Evolutionary conservation across 2,113 vertebrate species (phyloP).

Genomic region (Alethe castanea): DNA sequence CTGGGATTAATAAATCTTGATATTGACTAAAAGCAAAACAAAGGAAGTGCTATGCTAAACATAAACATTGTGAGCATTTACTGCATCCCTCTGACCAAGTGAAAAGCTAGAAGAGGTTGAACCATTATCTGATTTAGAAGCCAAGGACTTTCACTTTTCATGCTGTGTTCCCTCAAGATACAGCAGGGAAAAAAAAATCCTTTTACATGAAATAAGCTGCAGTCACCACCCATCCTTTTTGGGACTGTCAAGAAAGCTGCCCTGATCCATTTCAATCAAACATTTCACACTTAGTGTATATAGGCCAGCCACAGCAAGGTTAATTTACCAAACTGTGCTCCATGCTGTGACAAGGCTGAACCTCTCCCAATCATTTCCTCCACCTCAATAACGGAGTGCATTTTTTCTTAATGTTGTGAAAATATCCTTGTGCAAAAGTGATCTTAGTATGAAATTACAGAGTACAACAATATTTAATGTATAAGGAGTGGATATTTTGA

Average conservation of each 20-base stretch:
- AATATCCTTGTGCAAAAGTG: neutral
- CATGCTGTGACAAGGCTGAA: neutral
- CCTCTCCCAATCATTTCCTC: neutral
- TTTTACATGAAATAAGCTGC: neutral
- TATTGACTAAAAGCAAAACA: conserved; percentile 49
- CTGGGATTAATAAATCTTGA: conserved; percentile 63
- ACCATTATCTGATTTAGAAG: neutral
- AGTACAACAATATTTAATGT: neutral
- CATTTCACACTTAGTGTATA: neutral
- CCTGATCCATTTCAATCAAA: neutral
- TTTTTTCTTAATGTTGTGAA: neutral
- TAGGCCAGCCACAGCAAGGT: neutral
- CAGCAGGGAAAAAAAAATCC: neutral
- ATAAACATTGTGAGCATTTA: neutral
- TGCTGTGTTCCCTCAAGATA: neutral
- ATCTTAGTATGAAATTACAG: neutral
- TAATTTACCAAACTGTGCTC: neutral
- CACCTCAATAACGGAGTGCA: neutral
- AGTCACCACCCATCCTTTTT: neutral
- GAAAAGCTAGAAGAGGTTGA: neutral
- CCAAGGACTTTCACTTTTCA: neutral
- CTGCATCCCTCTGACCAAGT: neutral
- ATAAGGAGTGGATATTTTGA: neutral
- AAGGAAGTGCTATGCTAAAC: neutral
- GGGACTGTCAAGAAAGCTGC: neutral